Evolutionary conservation across 2,797 vertebrate genomes (phyloP), one percentile per base, ranked within the genome.

Genomic region (Anisognathus igniventris): DNA sequence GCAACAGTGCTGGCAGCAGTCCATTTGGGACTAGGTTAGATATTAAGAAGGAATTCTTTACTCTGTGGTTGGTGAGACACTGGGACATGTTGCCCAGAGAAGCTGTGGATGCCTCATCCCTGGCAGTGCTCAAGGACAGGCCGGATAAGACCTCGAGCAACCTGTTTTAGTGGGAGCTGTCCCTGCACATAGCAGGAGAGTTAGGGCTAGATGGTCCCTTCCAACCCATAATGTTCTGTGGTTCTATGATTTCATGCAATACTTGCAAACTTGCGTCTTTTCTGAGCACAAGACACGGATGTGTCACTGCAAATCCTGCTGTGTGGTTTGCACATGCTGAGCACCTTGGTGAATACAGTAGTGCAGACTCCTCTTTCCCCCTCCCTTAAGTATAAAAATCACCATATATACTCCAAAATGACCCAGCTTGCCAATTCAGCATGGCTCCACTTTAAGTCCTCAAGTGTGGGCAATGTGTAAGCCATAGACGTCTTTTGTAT

Each of bases 291-390:
- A 68, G 28, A 9, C 6, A 15, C 7, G 25, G 7, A 12, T 0
- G 18, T 21, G 0, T 5, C 12, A 14, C 4, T 25, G 44, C 61
- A 67, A 7, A 47, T 8, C 14, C 25, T 10, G 10, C 31, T 15
- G 23, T 6, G 30, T 5, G 58, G 7, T 14, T 37, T 21, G 61
- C 35, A 45, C 19, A 8, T 24, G 16, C 51, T 12, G 7, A 7
- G 2, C 1, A 6, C 1, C 1, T 8, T n/a, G 17, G 40, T 15
- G 21, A 57, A 24, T 12, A 12, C 18, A 18, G 31, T 1, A 27
- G 12, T 1, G 1, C 33, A 35, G 82, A 1, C 12, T 27, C n/a
- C 14, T 51, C 25, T 22, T 53, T 70, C 51, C 37, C 21, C 5
- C 8, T 19, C 42, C 14, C 6, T 76, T 64, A 30, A 5, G 18